These are phyloP conservation scores for Vicugna pacos DNA, from an alignment of 2,113 vertebrate species.

Conservation along the genomic window DNA sequence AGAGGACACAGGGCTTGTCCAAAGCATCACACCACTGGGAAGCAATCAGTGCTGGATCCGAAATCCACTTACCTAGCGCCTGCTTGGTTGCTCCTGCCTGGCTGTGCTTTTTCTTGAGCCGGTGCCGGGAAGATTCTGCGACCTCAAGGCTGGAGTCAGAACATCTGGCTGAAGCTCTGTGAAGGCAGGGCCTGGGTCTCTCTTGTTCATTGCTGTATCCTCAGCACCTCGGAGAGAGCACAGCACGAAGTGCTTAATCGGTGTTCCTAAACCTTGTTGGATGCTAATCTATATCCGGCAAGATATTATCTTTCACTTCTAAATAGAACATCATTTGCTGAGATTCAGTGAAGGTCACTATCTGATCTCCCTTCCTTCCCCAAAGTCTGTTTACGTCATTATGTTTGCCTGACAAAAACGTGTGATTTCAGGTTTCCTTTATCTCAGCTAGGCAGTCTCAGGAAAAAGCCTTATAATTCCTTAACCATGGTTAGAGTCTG, in stretches of 20 bases:
- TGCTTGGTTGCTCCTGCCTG: not conserved
- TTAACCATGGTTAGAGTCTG: not conserved
- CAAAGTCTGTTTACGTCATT: not conserved
- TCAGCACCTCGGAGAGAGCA: not conserved
- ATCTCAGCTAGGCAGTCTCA: not conserved
- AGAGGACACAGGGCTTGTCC: not conserved
- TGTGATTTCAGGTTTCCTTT: not conserved
- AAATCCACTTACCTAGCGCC: not conserved
- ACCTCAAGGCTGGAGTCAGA: not conserved
- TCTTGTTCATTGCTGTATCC: not conserved
- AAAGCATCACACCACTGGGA: not conserved
- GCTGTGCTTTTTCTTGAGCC: not conserved
- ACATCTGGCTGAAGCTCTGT: not conserved
- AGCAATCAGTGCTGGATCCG: not conserved
- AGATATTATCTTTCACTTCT: not conserved
- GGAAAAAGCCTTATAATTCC: not conserved
- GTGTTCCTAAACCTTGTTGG: not conserved
- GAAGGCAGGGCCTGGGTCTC: not conserved
- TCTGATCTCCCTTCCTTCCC: not conserved
- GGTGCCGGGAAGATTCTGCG: not conserved
- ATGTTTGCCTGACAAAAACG: not conserved
- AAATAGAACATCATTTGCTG: not conserved
- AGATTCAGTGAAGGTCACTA: not conserved
- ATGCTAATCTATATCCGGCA: not conserved
- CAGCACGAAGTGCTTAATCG: not conserved